Evolutionary conservation across 2,113 vertebrate species (phyloP).

Genomic region (Cricetomys ansorgei): DNA sequence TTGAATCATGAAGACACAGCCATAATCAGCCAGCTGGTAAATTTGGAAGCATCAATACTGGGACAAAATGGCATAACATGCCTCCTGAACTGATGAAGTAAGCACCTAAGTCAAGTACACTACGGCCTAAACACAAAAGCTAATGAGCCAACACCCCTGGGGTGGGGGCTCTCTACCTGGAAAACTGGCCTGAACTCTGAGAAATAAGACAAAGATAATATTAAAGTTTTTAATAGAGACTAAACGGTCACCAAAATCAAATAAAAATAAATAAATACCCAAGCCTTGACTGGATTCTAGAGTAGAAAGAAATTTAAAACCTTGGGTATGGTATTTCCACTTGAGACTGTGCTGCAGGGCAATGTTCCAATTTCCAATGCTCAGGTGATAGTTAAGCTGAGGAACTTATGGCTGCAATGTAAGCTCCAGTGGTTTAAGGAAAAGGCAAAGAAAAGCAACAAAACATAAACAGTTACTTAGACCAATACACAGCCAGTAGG

Average conservation of each 20-base stretch:
- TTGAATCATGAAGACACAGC: background rate
- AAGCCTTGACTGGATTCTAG: background rate
- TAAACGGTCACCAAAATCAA: background rate
- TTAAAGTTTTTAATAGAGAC: background rate
- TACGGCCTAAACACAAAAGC: background rate
- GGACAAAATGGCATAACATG: background rate
- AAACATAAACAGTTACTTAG: background rate
- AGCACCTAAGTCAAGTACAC: background rate
- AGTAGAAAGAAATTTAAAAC: background rate
- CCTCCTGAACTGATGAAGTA: background rate
- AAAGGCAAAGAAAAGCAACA: background rate
- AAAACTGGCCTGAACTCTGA: background rate
- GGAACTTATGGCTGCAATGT: background rate
- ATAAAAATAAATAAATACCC: background rate
- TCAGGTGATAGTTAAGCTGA: background rate
- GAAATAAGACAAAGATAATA: background rate
- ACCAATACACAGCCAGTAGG: background rate
- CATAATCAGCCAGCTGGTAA: background rate
- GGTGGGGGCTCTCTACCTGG: too few relatives aligned
- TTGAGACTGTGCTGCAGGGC: background rate
- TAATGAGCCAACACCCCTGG: background rate
- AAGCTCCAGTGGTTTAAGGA: background rate
- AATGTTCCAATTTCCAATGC: background rate
- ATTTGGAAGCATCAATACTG: too few relatives aligned
- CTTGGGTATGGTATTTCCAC: background rate